Percentiles rank a stretch among this genome's conserved stretches.
Evolutionary conservation across 2,888 invertebrate genomes (phyloP).

Genomic region (Apamea sordens): DNA sequence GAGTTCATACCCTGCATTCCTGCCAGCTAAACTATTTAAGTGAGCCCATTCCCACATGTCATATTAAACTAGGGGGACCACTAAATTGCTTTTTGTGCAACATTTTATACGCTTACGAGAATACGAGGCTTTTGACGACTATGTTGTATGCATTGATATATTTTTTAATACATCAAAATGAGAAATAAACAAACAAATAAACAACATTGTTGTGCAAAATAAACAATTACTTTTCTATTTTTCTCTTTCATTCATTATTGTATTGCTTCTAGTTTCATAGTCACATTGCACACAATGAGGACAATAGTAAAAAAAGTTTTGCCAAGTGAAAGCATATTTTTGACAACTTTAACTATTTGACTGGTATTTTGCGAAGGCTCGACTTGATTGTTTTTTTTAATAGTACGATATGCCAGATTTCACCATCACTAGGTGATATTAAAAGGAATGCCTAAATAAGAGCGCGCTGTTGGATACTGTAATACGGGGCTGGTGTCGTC

Average conservation of each 20-base stretch:
- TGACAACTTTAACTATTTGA: neutral
- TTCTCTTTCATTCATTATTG: neutral
- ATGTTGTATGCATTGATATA: too few species aligned
- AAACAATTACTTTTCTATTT: too few species aligned
- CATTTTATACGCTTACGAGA: too few species aligned
- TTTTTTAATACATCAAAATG: too few species aligned
- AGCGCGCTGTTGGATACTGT: too few species aligned
- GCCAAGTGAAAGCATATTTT: neutral
- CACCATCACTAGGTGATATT: neutral
- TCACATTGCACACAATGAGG: neutral
- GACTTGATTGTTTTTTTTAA: neutral
- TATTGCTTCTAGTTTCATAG: neutral
- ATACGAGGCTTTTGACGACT: too few species aligned
- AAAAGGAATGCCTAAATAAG: neutral
- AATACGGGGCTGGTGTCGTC: too few species aligned
- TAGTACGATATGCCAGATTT: neutral
- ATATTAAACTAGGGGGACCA: conserved; percentile 14
- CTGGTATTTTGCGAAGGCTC: neutral
- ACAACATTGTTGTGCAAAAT: too few species aligned
- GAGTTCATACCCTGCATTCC: conserved; percentile 33
- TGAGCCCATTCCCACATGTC: conserved; percentile 35
- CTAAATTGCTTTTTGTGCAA: neutral
- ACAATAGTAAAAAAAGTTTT: neutral
- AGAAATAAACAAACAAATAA: too few species aligned
- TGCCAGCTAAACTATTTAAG: conserved; percentile 2